Percentiles rank a stretch among this genome's conserved stretches.
phyloP scores from a whole-genome alignment of 2,797 vertebrate species.

The Lates japonicus region DNA sequence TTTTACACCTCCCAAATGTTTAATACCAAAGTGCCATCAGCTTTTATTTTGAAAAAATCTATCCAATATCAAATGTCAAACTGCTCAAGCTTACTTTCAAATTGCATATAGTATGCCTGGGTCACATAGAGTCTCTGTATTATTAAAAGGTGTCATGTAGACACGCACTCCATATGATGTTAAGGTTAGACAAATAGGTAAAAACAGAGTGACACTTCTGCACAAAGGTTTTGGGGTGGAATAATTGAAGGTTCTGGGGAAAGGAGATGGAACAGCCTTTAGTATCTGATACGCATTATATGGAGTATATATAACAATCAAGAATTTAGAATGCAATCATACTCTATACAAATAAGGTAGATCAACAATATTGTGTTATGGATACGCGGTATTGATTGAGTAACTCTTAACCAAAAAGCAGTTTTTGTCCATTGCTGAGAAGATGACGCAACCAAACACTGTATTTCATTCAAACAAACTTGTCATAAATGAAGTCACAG shows the following conservation, averaged over 20 bases:
- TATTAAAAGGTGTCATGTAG: conserved; percentile 25
- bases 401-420: conserved; percentile 2
- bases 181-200: background rate
- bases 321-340: conserved; percentile 5
- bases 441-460: conserved; percentile 5
- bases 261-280: background rate
- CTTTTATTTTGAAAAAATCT: conserved; percentile 10
- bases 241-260: background rate
- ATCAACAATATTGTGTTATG: conserved; percentile 39
- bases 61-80: conserved; percentile 16
- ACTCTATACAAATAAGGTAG: background rate
- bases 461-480: no score
- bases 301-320: no score
- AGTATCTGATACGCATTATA: background rate
- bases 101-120: no score
- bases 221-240: conserved; percentile 2
- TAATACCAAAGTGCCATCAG: conserved; percentile 1
- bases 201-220: background rate
- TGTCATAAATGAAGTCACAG: conserved; percentile 2
- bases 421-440: background rate
- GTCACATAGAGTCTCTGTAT: no score
- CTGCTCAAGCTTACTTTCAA: conserved; percentile 1
- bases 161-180: conserved; percentile 1
- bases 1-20: background rate
- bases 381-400: conserved; percentile 5